Conservation (phyloP, 2,797 vertebrate species). For the Anabas testudineus region DNA sequence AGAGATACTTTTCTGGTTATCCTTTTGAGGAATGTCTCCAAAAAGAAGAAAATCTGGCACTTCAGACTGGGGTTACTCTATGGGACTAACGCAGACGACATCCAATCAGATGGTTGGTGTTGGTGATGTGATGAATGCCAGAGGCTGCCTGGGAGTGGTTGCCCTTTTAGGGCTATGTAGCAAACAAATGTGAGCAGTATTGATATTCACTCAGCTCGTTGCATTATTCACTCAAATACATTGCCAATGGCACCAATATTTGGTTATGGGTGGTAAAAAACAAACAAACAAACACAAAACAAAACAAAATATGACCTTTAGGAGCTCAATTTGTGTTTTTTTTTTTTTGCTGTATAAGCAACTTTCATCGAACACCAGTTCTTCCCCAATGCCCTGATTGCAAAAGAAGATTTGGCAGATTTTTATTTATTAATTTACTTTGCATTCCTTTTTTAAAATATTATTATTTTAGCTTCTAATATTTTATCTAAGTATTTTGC, state of each 20-base stretch:
- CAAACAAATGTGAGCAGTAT: conserved; percentile 59
- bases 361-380: not conserved
- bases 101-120: conserved; percentile 34
- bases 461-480: not conserved
- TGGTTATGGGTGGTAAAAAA: conserved; percentile 31
- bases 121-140: conserved; percentile 58
- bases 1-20: conserved; percentile 11
- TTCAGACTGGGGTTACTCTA: conserved; percentile 15
- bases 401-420: not conserved
- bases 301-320: conserved; percentile 54
- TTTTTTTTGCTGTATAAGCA: not conserved
- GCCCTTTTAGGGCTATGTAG: conserved; percentile 60
- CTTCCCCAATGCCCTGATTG: not conserved
- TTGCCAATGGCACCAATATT: conserved; percentile 58
- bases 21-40: not conserved
- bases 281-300: conserved; percentile 1
- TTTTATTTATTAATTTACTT: not conserved
- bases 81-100: conserved; percentile 24
- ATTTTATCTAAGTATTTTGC: not conserved
- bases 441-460: not conserved
- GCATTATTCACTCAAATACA: conserved; percentile 57
- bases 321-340: conserved; percentile 35
- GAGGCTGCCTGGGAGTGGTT: conserved; percentile 47
- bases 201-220: conserved; percentile 48
- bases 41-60: conserved; percentile 13